Base-by-base conservation (phyloP, 2,113 vertebrate genomes). In the Brienomyrus longianalis region DNA sequence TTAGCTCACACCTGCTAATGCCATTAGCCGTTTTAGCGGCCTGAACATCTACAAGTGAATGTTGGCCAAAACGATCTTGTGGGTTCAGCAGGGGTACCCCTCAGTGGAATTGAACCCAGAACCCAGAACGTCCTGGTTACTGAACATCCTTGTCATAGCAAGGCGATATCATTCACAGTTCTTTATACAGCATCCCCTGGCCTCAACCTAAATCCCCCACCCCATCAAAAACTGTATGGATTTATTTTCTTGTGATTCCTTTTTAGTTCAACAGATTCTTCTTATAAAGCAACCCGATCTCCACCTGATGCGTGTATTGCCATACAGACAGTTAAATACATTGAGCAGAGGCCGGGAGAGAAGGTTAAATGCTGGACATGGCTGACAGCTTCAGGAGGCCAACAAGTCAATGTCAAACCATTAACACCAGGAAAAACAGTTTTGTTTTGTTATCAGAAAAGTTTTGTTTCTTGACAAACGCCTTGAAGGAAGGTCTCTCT, bases 391-490 rank as follows among this genome's bases (percentile, higher is more conserved):
- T 43, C 35, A 35, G 35, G 74, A 80, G 74, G 17, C 35, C 31
- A 80, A 43, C 74, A 43, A 43, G 74, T 80, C 74, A 80, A 80
- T 80, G 74, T 39, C 74, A 43, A 80, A 19, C 74, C 74, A 80
- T 80, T 43, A 80, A 80, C 35, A 80, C 35, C 31, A 43, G 74
- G 74, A 80, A 80, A 80, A 80, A 80, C 31, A 43, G 31, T 80
- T 80, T 80, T 80, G 74, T 80, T 35, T 80, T 43, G 74, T 80
- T 35, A 39, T 80, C 74, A 80, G 74, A 80, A 80, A 80, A 80
- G 74, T 80, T 80, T 80, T 80, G 74, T 80, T 39, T 80, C 35
- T 15, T 13, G 31, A 43, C 74, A 80, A 43, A 80, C 35, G 35
- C 74, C 74, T 80, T 80, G 74, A 80, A 80, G 31, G 74, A 80